A percentile compares a stretch with the other conserved stretches of the same genome.
Conservation (phyloP, 2,888 invertebrate genomes). For the Lochmaea crataegi region DNA sequence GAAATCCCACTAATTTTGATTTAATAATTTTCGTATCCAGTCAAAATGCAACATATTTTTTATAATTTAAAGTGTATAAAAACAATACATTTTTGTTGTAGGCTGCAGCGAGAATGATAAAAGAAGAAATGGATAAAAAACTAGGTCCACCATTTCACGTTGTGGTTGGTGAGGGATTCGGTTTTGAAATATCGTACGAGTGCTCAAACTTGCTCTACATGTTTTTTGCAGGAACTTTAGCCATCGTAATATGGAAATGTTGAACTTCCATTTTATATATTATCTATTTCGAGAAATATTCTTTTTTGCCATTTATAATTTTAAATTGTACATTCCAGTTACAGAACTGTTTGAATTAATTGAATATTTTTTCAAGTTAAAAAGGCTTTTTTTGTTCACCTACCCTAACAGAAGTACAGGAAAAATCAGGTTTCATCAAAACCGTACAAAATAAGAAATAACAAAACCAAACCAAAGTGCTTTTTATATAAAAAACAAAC, state of each 20-base stretch:
- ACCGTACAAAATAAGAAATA: no score
- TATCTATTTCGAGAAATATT: no score
- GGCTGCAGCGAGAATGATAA: conserved; percentile 92
- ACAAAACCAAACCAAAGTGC: neutral
- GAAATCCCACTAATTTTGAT: no score
- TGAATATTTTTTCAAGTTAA: conserved; percentile 6
- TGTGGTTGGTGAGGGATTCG: conserved; percentile 96
- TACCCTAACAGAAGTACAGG: no score
- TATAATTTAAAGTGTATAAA: neutral
- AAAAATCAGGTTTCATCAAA: no score
- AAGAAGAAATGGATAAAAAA: conserved; percentile 95
- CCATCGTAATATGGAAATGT: conserved; percentile 91
- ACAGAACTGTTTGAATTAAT: neutral
- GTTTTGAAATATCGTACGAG: conserved; percentile 93
- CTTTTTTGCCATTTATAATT: neutral
- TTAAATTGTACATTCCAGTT: neutral
- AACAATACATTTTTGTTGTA: conserved; percentile 58
- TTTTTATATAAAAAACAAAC: neutral
- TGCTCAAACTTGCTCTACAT: conserved; percentile 87
- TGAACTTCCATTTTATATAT: conserved; percentile 56
- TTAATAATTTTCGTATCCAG: no score
- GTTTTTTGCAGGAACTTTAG: conserved; percentile 92
- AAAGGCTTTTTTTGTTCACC: neutral
- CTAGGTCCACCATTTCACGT: conserved; percentile 95
- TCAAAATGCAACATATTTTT: neutral